Percentiles rank a stretch among this genome's conserved stretches.
Evolutionary conservation across 2,888 invertebrate genomes (phyloP).

Genomic region (Pasiphila rectangulata): DNA sequence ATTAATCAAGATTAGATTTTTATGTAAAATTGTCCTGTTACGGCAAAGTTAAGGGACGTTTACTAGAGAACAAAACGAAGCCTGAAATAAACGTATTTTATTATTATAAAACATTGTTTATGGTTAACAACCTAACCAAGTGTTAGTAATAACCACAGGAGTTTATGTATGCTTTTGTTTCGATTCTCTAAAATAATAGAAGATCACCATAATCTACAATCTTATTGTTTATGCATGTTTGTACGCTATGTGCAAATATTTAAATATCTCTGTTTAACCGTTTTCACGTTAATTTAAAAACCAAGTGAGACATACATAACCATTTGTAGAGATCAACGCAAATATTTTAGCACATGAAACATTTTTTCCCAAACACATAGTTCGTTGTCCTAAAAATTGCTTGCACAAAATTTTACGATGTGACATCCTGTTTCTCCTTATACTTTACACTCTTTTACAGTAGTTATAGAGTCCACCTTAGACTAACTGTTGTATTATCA

Average conservation of each 20-base stretch:
- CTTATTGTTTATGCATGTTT: too few species aligned
- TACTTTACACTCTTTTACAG: slow-evolving; percentile 7
- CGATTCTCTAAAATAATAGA: too few species aligned
- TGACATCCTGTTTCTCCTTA: slow-evolving; percentile 4
- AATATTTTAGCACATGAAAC: slow-evolving; percentile 41
- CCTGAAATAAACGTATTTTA: too few species aligned
- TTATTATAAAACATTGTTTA: too few species aligned
- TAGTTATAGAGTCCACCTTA: slow-evolving; percentile 8
- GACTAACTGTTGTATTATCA: not conserved
- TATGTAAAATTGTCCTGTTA: too few species aligned
- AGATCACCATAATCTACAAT: too few species aligned
- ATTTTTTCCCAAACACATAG: slow-evolving; percentile 38
- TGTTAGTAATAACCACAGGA: too few species aligned
- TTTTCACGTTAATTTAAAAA: slow-evolving; percentile 20
- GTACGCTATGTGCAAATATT: not conserved
- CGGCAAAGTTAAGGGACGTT: too few species aligned
- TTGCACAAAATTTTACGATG: slow-evolving; percentile 34
- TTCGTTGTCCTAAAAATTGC: slow-evolving; percentile 51
- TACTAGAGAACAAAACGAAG: too few species aligned
- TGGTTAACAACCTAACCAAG: too few species aligned
- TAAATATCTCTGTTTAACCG: not conserved
- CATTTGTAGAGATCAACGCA: slow-evolving; percentile 27
- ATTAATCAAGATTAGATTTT: not conserved
- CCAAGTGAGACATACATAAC: slow-evolving; percentile 15
- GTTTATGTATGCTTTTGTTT: too few species aligned